Evolutionary conservation across 2,797 vertebrate genomes (phyloP), one percentile per base, ranked within the genome.

Genomic region (Sebastes trivittatus): DNA sequence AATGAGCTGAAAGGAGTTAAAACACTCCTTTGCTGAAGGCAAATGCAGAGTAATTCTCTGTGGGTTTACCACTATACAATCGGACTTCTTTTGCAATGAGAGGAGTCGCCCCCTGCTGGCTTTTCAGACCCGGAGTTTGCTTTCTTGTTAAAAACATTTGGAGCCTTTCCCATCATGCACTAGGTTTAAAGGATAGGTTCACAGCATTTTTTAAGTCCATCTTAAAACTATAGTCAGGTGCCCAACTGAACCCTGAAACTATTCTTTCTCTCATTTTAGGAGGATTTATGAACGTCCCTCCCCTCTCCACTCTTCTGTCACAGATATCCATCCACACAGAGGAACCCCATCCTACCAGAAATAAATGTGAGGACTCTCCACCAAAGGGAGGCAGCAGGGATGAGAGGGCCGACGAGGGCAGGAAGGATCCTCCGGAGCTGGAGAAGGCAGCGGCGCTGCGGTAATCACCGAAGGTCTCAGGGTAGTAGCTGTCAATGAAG

Each of bases 401-500:
- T 0, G 97, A 95, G 2, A 97, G 89, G 55, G 97, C 95, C 0
- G 97, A 81, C 0, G 97, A 87, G 3, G 96, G 88, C 70, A 96
- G 93, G 80, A 98, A 95, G 86, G 97, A 93, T 25, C 96, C 93
- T 22, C 95, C 78, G 0, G 87, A 93, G 36, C 95, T 85, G 16
- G 96, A 74, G 72, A 97, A 95, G 5, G 95, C 79, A 0, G 96
- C 78, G 10, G 93, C 75, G 11, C 94, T 89, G 3, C 95, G 96
- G 85, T 96, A 97, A 64, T 96, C 97, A 3, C 95, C 96, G 0
- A 96, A 96, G 27, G 97, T 94, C 71, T 99, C 97, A 0, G 94
- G 83, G 89, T 97, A 95, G 82, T 96, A 97, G 42, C 96, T 92
- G 79, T 99, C 98, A n/a, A 97, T 96, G 14, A 97, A 94, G 1